Evolutionary conservation across 2,113 vertebrate species (phyloP), one percentile per base, ranked within the genome.

Genomic region (Leptobrachium leishanense): DNA sequence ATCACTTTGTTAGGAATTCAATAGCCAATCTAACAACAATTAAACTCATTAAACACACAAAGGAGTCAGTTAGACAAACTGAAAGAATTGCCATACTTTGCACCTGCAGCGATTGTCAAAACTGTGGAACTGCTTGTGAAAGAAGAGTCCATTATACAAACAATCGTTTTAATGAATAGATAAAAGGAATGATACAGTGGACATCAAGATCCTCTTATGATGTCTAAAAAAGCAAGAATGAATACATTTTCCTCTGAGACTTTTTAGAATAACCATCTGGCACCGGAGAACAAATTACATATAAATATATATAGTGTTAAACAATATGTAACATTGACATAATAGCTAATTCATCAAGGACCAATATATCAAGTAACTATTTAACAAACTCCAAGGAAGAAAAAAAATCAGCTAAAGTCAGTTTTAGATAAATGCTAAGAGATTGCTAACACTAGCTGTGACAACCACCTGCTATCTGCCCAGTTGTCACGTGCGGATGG

Each of bases 211-310:
- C 43, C 50, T 70, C 42, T 73, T 72, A 73, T 72, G 42, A 79
- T 66, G 70, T 66, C 53, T 67, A 20, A 73, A 55, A 40, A 62
- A 7, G 8, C 54, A 73, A 42, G 40, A 73, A 73, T 62, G 53
- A 59, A 43, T 12, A 59, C 13, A n/a, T 62, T 41, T 73, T 20
- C 20, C 12, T 43, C 2, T 42, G 15, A 68, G 39, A 66, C 7
- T 66, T 71, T 53, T 71, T 15, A 71, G 31, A 54, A 71, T 50
- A 71, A 54, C 39, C 43, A 10, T 12, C 64, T 74, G 74, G 87
- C 77, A 54, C 77, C 39, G 10, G 82, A 74, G 86, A 84, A 80
- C 57, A 83, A 68, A 75, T 79, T 84, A 75, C 81, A 72, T 64
- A 57, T 40, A 39, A 39, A 2, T 40, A 31, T 31, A 31, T 31